Percentiles rank a stretch among this genome's conserved stretches.
These are phyloP conservation scores for Novumbra hubbsi DNA, from an alignment of 2,797 vertebrate species.

Conservation along the genomic window DNA sequence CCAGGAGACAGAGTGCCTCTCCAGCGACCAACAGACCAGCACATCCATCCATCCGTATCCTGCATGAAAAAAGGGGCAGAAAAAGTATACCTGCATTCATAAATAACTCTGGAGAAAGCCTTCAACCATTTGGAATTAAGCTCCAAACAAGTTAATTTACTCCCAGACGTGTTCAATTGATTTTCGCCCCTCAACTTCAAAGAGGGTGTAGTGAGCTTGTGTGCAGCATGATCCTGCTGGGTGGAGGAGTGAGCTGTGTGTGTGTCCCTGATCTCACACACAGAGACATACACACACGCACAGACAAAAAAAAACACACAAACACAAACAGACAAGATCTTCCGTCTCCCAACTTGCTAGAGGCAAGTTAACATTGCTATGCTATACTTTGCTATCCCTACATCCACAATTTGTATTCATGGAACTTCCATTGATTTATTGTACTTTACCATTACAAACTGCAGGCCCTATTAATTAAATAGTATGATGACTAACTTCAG, in stretches of 20 bases:
- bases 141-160: conserved; percentile 74
- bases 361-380: too few species aligned
- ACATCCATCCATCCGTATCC: background rate
- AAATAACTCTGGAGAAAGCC: conserved; percentile 55
- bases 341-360: too few species aligned
- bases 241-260: conserved; percentile 12
- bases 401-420: conserved; percentile 72
- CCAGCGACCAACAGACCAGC: background rate
- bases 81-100: conserved; percentile 50
- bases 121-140: conserved; percentile 68
- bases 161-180: conserved; percentile 73
- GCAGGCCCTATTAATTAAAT: conserved; percentile 14
- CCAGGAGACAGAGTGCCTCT: background rate
- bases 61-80: background rate
- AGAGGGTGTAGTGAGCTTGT: conserved; percentile 51
- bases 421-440: conserved; percentile 64
- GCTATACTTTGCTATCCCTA: conserved; percentile 31
- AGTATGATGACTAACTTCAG: too few species aligned
- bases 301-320: too few species aligned
- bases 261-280: too few species aligned
- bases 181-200: conserved; percentile 73
- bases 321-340: too few species aligned
- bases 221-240: conserved; percentile 30
- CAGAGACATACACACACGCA: too few species aligned
- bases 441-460: conserved; percentile 44